phyloP scores from a whole-genome alignment of 2,888 invertebrate genomes.

The Clistopyga incitator region DNA sequence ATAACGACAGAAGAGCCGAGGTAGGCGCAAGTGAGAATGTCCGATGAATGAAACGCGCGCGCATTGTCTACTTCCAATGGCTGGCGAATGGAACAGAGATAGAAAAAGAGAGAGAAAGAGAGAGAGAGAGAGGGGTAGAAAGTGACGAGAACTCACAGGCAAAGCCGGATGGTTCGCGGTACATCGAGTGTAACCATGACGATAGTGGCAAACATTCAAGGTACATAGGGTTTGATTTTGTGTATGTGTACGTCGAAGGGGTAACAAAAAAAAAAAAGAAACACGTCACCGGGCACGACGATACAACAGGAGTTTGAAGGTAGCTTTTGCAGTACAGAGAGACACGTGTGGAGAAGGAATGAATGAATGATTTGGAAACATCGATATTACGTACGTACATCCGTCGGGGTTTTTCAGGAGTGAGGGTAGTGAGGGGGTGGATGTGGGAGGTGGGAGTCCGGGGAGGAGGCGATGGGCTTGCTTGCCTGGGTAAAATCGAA shows the following conservation, averaged over 20 bases:
- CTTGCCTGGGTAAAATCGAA: constrained; percentile 37
- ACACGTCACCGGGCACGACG: constrained; percentile 18
- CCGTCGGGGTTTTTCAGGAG: not conserved
- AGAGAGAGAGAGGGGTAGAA: not conserved
- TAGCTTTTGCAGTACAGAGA: constrained; percentile 20
- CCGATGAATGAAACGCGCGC: constrained; percentile 50
- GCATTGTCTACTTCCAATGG: constrained; percentile 46
- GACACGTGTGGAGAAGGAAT: constrained; percentile 8
- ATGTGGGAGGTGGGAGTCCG: not conserved
- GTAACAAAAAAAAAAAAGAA: constrained; percentile 40
- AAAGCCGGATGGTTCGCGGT: constrained; percentile 50
- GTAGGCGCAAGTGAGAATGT: constrained; percentile 44
- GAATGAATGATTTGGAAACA: constrained; percentile 33
- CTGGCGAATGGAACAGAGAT: not conserved
- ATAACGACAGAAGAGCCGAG: constrained; percentile 30
- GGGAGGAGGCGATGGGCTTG: not conserved
- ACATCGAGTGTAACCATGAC: constrained; percentile 74
- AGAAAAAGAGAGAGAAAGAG: constrained; percentile 9
- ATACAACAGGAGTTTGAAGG: not conserved
- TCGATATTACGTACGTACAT: constrained; percentile 26
- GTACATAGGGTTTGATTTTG: constrained; percentile 3
- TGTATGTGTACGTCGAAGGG: constrained; percentile 21
- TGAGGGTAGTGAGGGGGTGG: too few relatives aligned
- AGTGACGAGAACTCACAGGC: constrained; percentile 7
- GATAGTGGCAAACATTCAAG: constrained; percentile 74